Evolutionary conservation across 1,140 invertebrate species (phyloP).

Genomic region (Campoletis sonorensis): DNA sequence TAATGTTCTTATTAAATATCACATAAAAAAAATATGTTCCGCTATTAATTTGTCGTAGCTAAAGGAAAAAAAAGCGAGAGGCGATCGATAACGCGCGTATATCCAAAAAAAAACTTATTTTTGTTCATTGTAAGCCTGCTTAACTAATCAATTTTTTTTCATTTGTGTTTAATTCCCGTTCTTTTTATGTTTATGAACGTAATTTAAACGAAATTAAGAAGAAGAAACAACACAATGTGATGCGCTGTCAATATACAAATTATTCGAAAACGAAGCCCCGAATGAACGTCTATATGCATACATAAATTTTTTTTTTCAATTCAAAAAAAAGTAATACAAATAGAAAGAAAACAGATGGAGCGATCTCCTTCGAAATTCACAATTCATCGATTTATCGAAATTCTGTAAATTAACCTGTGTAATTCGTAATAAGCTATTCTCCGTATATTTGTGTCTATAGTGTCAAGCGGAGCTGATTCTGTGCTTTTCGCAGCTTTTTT

Average conservation of each 20-base stretch:
- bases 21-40: conserved; percentile 71
- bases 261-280: conserved; percentile 4
- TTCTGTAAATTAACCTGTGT: conserved; percentile 19
- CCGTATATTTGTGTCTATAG: conserved; percentile 59
- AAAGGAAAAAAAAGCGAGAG: conserved; percentile 57
- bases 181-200: conserved; percentile 17
- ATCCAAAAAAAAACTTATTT: conserved; percentile 24
- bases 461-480: conserved; percentile 70
- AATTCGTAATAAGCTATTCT: conserved; percentile 24
- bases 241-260: conserved; percentile 30
- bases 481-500: conserved; percentile 58
- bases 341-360: background rate
- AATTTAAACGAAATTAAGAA: conserved; percentile 1
- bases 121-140: conserved; percentile 47
- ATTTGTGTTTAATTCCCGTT: conserved; percentile 24
- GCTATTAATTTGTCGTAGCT: conserved; percentile 73
- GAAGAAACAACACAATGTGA: background rate
- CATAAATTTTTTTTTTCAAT: too few species aligned
- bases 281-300: background rate
- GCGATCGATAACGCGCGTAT: conserved; percentile 53
- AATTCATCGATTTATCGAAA: conserved; percentile 29
- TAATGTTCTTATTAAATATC: conserved; percentile 75
- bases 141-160: conserved; percentile 37
- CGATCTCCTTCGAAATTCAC: conserved; percentile 26
- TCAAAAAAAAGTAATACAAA: background rate